phyloP scores from a whole-genome alignment of 1,140 invertebrate species.

The Monochamus saltuarius region DNA sequence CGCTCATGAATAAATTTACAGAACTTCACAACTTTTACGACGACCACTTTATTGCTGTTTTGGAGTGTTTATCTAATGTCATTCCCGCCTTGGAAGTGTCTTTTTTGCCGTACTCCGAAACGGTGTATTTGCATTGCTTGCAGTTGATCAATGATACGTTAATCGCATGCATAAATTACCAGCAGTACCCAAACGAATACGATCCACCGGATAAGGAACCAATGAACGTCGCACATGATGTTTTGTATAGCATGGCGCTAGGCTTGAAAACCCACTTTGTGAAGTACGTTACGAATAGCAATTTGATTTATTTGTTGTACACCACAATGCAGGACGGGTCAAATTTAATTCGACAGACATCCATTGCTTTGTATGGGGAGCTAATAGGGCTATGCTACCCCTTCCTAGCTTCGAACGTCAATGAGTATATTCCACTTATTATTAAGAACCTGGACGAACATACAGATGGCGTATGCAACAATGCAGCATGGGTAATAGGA shows the following conservation, averaged over 20 bases:
- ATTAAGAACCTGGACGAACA: constrained; percentile 96
- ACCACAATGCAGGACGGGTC: constrained; percentile 98
- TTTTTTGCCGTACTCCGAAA: constrained; percentile 96
- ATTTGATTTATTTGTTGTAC: constrained; percentile 92
- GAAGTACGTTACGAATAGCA: constrained; percentile 85
- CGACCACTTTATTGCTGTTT: constrained; percentile 95
- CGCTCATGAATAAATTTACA: constrained; percentile 97
- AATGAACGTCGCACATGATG: constrained; percentile 96
- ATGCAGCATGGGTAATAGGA: constrained; percentile 97
- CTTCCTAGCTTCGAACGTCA: constrained; percentile 89
- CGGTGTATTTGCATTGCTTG: constrained; percentile 92
- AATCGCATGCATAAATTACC: constrained; percentile 72
- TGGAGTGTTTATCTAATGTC: constrained; percentile 96
- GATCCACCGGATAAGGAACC: constrained; percentile 97
- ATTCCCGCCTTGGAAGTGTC: constrained; percentile 94
- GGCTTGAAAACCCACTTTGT: constrained; percentile 94
- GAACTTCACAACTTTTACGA: constrained; percentile 83
- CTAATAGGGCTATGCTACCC: constrained; percentile 97
- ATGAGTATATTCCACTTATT: constrained; percentile 91
- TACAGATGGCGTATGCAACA: constrained; percentile 98
- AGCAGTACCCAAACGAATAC: constrained; percentile 80
- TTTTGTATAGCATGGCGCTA: constrained; percentile 92
- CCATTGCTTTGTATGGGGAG: constrained; percentile 96
- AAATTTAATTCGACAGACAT: constrained; percentile 96
- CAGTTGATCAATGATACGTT: constrained; percentile 95